Base-by-base conservation (phyloP, 1,140 invertebrate genomes). In the Apolygus lucorum region DNA sequence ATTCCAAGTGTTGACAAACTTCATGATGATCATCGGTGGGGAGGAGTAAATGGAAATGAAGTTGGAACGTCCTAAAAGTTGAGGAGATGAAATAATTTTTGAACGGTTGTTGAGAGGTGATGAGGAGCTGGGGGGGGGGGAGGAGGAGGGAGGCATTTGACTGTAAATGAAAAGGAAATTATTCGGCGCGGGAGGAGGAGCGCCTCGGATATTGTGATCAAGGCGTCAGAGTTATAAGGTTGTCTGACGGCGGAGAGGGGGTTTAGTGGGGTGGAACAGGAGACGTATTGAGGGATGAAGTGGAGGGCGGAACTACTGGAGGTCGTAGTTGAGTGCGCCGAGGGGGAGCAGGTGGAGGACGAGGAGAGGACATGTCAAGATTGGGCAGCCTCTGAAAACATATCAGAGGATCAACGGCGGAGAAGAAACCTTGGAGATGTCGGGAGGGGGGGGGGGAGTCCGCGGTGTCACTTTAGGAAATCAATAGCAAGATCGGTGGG, bases 151-250 rank as follows among this genome's bases (percentile, higher is more conserved):
- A 26, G 1, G 17, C 8, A 26, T 1, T 64, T 0, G 1, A 66
- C 54, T 14, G 52, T 52, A n/a, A 21, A 22, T 71, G 28, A 11
- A 28, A 28, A n/a, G 64, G 26, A 49, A 62, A 68, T 13, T 63
- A 64, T 70, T n/a, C 27, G 24, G 13, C 34, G 34, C 4, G 4
- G 34, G 34, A 17, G 4, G 34, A 42, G 34, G 34, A 17, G 34
- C 4, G 34, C 17, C 34, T 42, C 34, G 34, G 34, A 42, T 42
- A 42, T 42, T 42, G 34, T 42, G 34, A 42, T 42, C 34, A 42
- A 42, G 34, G 34, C 34, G 34, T 42, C 34, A 17, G 34, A 42
- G 34, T 42, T 42, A 42, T 42, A 42, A 42, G 34, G 34, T 42
- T 42, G 34, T 42, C 34, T 42, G 34, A 42, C 17, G 34, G 34